Evolutionary conservation across 2,113 vertebrate species (phyloP).

Genomic region (Platichthys stellatus): DNA sequence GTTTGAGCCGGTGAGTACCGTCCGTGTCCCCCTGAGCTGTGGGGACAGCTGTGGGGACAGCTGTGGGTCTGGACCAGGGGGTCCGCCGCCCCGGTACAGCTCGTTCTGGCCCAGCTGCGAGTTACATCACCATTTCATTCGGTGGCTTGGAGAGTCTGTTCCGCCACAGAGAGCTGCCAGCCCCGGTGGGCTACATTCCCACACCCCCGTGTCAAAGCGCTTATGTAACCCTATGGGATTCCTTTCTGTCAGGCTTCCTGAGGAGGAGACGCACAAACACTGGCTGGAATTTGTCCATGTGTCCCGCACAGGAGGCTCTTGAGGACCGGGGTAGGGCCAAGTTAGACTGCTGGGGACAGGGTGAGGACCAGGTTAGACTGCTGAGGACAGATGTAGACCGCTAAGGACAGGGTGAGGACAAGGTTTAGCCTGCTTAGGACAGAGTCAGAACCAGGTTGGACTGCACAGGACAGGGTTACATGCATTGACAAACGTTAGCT

Average conservation of each 20-base stretch:
- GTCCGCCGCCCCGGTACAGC: neutral
- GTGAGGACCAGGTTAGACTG: too few species aligned
- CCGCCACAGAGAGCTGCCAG: slow-evolving; percentile 5
- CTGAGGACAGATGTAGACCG: too few species aligned
- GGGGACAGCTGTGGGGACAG: neutral
- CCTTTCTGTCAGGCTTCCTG: slow-evolving; percentile 46
- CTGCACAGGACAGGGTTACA: neutral
- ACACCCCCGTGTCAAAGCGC: slow-evolving; percentile 30
- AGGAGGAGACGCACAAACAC: slow-evolving; percentile 28
- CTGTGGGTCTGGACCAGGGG: neutral
- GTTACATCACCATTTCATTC: neutral
- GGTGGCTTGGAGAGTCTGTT: neutral
- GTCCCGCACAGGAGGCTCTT: neutral
- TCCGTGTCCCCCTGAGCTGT: neutral
- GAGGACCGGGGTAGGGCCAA: neutral
- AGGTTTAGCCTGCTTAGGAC: too few species aligned
- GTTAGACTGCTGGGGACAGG: too few species aligned
- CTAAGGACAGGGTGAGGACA: neutral
- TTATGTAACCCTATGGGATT: slow-evolving; percentile 77
- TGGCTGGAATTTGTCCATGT: slow-evolving; percentile 28
- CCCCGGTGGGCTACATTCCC: slow-evolving; percentile 15
- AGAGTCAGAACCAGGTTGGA: neutral
- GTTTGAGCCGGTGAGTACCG: slow-evolving; percentile 38
- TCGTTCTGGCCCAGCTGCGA: neutral
- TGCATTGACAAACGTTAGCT: too few species aligned